Percentiles rank a stretch among this genome's conserved stretches.
Conservation (phyloP, 37 sponge, comb jelly and placozoan species). For the Sycon ciliatum region DNA sequence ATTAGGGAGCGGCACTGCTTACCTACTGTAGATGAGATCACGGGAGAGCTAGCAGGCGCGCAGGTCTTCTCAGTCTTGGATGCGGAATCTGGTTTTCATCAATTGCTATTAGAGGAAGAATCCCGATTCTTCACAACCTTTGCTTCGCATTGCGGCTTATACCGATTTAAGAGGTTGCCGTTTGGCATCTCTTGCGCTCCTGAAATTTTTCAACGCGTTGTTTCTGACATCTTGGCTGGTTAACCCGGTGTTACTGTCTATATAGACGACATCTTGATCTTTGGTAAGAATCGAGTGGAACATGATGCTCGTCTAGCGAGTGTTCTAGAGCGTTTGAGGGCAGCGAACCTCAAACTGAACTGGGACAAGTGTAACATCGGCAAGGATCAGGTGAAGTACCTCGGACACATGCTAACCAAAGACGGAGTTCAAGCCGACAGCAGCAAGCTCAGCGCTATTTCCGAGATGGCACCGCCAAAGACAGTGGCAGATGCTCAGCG, state of each 20-base stretch:
- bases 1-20: not conserved
- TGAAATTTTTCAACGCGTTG: not conserved
- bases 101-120: conserved; percentile 1
- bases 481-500: not conserved
- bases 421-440: not conserved
- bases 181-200: not conserved
- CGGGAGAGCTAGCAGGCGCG: conserved; percentile 9
- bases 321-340: not conserved
- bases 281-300: conserved; percentile 14
- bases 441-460: not conserved
- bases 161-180: not conserved
- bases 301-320: not conserved
- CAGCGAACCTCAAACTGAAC: conserved; percentile 2
- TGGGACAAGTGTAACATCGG: not conserved
- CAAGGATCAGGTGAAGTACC: conserved; percentile 1
- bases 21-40: conserved; percentile 12
- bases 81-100: conserved; percentile 1
- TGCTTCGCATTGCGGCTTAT: not conserved
- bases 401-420: conserved; percentile 15
- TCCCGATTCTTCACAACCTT: not conserved
- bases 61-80: conserved; percentile 1
- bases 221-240: not conserved
- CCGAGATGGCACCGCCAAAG: conserved; percentile 9
- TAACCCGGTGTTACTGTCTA: not conserved
- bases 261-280: not conserved